These are phyloP conservation scores for Caligus rogercresseyi DNA, from an alignment of 1,140 invertebrate species.

Conservation along the genomic window DNA sequence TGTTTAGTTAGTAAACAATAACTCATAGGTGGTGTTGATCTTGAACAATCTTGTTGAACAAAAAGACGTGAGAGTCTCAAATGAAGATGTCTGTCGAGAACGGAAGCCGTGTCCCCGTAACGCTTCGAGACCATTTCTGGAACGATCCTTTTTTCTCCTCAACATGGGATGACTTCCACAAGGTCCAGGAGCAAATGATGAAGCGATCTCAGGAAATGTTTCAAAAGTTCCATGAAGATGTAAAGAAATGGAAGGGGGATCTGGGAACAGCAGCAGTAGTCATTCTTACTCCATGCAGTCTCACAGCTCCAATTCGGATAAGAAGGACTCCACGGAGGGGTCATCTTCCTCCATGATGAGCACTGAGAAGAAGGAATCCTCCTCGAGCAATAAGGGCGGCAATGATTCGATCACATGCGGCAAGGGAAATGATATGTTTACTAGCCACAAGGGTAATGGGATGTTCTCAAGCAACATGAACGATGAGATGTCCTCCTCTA, in stretches of 20 bases:
- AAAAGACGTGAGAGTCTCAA: background rate
- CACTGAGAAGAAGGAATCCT: background rate
- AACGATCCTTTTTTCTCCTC: slow-evolving; percentile 5
- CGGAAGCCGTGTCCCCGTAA: background rate
- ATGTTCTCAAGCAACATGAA: no score
- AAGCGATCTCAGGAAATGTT: background rate
- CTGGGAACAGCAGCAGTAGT: background rate
- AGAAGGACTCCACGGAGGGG: background rate
- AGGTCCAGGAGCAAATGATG: background rate
- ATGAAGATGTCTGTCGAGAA: background rate
- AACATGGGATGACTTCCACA: slow-evolving; percentile 9
- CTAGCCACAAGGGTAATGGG: no score
- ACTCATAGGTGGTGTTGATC: no score
- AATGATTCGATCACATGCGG: no score
- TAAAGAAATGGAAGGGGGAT: slow-evolving; percentile 1
- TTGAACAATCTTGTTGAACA: no score
- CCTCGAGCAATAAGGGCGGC: no score
- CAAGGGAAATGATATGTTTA: no score
- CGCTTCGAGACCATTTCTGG: slow-evolving; percentile 1
- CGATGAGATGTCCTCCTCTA: no score
- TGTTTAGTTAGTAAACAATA: background rate
- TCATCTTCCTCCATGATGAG: background rate
- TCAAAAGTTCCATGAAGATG: slow-evolving; percentile 2
- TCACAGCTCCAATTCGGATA: background rate
- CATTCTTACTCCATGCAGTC: background rate